Conservation (phyloP, 2,113 vertebrate genomes). For the Trogon surrucura region DNA sequence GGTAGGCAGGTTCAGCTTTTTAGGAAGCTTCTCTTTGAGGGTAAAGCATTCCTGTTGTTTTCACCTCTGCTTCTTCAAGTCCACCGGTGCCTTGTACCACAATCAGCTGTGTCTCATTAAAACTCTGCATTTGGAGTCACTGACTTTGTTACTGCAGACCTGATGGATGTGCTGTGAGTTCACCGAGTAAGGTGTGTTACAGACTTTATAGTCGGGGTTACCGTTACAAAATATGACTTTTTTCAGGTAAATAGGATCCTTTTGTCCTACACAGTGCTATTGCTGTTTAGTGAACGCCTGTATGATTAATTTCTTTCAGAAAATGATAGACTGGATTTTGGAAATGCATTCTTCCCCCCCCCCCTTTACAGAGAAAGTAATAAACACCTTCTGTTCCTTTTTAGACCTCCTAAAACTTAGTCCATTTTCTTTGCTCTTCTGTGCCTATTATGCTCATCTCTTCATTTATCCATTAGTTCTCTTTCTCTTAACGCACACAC, state of each 20-base stretch:
- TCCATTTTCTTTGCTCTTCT: not conserved
- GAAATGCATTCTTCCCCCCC: accelerated
- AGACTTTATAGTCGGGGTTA: not conserved
- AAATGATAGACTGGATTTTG: not conserved
- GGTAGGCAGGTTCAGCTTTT: not conserved
- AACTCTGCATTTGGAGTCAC: not conserved
- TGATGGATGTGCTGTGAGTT: not conserved
- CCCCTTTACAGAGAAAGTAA: not conserved
- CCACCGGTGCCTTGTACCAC: not conserved
- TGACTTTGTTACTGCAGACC: not conserved
- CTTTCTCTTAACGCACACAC: not conserved
- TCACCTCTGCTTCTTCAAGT: not conserved
- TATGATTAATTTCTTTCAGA: not conserved
- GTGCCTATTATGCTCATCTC: accelerated
- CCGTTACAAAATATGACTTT: not conserved
- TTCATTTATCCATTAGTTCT: not conserved
- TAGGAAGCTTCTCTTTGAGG: not conserved
- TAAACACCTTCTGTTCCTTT: not conserved
- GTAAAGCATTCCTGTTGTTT: not conserved
- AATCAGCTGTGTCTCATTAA: not conserved
- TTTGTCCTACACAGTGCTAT: not conserved
- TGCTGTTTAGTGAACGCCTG: not conserved
- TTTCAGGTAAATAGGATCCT: not conserved
- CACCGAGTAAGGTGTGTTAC: not conserved
- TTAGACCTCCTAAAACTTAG: not conserved